phyloP scores from a whole-genome alignment of 2,113 vertebrate species.

The Diphyllodes magnificus region DNA sequence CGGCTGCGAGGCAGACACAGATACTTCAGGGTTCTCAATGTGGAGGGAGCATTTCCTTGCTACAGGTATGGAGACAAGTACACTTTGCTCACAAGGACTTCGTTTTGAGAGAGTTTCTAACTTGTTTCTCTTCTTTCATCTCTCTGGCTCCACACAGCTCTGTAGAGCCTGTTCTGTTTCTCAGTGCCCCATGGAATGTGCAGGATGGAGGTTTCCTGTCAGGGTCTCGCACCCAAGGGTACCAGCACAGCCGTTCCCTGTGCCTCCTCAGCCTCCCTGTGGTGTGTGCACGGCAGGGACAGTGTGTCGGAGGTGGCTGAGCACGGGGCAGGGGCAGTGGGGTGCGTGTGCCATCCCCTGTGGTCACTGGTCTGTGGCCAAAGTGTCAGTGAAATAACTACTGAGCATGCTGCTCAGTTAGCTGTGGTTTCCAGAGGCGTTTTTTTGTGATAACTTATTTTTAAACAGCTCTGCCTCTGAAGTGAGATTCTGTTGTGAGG shows the following conservation, averaged over 20 bases:
- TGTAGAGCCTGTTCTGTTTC: background rate
- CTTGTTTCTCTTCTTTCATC: background rate
- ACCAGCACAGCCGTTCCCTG: background rate
- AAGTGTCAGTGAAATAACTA: background rate
- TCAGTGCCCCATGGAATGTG: background rate
- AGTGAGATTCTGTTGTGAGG: background rate
- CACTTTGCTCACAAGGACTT: background rate
- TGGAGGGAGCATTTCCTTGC: conserved; percentile 87
- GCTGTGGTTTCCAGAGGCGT: background rate
- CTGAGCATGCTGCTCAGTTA: background rate
- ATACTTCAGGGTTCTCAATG: conserved; percentile 80
- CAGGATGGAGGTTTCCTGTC: background rate
- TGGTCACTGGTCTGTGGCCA: background rate
- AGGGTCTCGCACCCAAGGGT: background rate
- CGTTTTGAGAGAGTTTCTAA: accelerated
- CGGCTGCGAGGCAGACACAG: conserved; percentile 79
- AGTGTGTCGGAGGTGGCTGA: background rate
- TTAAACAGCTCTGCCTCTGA: background rate
- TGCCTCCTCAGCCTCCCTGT: background rate
- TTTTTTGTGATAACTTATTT: background rate
- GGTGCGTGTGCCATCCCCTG: accelerated
- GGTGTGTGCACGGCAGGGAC: background rate
- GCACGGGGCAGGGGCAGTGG: background rate
- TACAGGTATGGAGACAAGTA: conserved; percentile 77
- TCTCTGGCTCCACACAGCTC: background rate